These are phyloP conservation scores for Urophycis tenuis DNA, from an alignment of 2,797 vertebrate species.

Conservation along the genomic window DNA sequence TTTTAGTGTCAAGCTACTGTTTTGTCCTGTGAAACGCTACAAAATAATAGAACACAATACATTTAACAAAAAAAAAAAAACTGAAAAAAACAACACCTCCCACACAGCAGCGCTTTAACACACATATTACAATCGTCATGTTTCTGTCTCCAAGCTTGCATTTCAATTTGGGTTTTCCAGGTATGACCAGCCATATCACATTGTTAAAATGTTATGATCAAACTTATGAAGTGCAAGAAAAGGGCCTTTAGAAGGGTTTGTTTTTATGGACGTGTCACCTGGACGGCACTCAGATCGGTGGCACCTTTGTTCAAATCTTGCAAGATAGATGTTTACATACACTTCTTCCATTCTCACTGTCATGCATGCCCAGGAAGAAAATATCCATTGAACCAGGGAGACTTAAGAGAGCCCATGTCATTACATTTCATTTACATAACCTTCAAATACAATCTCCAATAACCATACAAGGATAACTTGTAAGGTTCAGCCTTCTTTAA, in stretches of 20 bases:
- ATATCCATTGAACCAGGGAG: slow-evolving; percentile 16
- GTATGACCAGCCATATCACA: not conserved
- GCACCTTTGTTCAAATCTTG: not conserved
- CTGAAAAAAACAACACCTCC: not conserved
- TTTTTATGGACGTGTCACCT: not conserved
- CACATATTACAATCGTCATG: not conserved
- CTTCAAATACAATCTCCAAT: no score
- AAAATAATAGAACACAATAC: not conserved
- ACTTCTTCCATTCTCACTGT: slow-evolving; percentile 21
- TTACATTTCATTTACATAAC: no score
- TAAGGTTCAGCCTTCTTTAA: no score
- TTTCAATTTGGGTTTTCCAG: not conserved
- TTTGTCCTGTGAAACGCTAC: not conserved
- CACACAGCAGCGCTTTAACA: not conserved
- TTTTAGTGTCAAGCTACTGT: not conserved
- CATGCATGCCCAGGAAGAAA: slow-evolving; percentile 5
- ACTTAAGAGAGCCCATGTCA: not conserved
- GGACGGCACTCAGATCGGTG: not conserved
- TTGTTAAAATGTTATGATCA: not conserved
- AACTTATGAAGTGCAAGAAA: not conserved
- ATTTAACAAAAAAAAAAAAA: not conserved
- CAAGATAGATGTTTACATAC: not conserved
- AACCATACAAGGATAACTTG: no score
- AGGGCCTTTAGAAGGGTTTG: not conserved
- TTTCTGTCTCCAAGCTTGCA: not conserved